These are phyloP conservation scores for Diabrotica virgifera DNA, from an alignment of 1,140 invertebrate genomes.

Conservation along the genomic window DNA sequence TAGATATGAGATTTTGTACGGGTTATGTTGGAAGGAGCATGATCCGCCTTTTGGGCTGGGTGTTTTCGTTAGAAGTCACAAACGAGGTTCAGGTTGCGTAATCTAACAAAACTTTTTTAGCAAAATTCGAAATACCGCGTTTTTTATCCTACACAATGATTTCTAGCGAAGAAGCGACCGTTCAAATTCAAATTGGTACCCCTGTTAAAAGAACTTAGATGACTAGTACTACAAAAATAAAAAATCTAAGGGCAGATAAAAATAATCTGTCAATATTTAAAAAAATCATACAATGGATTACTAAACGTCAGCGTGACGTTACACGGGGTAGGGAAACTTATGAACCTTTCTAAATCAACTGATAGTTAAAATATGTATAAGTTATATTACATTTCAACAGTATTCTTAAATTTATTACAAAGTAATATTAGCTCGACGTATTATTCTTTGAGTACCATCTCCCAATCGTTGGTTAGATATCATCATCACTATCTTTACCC, in stretches of 20 bases:
- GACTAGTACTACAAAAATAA: conserved; percentile 31
- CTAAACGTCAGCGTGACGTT: too few relatives aligned
- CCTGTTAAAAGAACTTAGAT: conserved; percentile 26
- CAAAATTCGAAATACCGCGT: conserved; percentile 27
- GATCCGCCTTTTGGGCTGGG: conserved; percentile 11
- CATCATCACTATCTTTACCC: too few relatives aligned
- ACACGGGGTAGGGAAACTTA: too few relatives aligned
- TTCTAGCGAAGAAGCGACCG: conserved; percentile 27
- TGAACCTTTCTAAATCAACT: too few relatives aligned
- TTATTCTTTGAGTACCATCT: too few relatives aligned
- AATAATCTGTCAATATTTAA: conserved; percentile 19
- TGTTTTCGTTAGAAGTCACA: conserved; percentile 24
- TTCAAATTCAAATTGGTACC: conserved; percentile 22
- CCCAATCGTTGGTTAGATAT: too few relatives aligned
- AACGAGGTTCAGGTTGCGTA: conserved; percentile 39
- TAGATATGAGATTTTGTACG: conserved; percentile 26
- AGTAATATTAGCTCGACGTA: too few relatives aligned
- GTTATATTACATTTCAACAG: too few relatives aligned
- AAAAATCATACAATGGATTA: neutral
- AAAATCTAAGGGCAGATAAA: conserved; percentile 26
- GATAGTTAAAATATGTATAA: too few relatives aligned
- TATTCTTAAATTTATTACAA: too few relatives aligned
- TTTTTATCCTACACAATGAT: conserved; percentile 22
- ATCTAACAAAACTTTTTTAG: conserved; percentile 25
- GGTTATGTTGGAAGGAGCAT: conserved; percentile 21